Conservation (phyloP, 1,140 invertebrate species). For the Acromyrmex echinatior region DNA sequence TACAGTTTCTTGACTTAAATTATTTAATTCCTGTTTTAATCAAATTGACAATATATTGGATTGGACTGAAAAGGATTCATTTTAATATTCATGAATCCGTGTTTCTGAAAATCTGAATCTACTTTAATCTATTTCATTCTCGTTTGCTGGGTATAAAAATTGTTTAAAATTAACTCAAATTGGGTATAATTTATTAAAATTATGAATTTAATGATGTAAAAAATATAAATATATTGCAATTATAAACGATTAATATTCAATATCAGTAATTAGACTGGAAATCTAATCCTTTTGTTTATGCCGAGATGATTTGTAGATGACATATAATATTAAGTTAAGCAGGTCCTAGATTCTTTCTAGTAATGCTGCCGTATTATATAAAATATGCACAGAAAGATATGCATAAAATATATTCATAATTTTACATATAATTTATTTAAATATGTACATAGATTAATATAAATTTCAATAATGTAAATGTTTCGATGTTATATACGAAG, state of each 20-base stretch:
- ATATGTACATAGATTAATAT: not conserved
- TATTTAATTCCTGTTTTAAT: too few species aligned
- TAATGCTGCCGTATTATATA: not conserved
- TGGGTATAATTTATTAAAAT: too few species aligned
- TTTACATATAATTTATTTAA: not conserved
- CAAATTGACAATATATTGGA: too few species aligned
- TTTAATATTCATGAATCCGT: too few species aligned
- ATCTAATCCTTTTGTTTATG: not conserved
- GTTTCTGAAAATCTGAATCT: too few species aligned
- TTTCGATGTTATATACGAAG: not conserved
- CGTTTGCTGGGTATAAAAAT: too few species aligned
- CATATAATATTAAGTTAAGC: not conserved
- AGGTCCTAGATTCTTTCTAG: not conserved
- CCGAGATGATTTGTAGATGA: not conserved
- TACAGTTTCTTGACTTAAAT: too few species aligned
- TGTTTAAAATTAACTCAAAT: too few species aligned
- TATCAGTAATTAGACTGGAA: not conserved
- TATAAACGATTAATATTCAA: not conserved
- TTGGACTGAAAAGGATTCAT: too few species aligned
- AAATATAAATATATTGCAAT: not conserved
- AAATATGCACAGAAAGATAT: not conserved
- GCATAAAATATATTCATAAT: not conserved
- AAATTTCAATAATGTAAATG: not conserved
- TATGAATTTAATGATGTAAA: too few species aligned
- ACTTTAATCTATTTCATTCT: too few species aligned